These are phyloP conservation scores for Erythrocercus mccallii DNA, from an alignment of 2,113 vertebrate species.

Conservation along the genomic window DNA sequence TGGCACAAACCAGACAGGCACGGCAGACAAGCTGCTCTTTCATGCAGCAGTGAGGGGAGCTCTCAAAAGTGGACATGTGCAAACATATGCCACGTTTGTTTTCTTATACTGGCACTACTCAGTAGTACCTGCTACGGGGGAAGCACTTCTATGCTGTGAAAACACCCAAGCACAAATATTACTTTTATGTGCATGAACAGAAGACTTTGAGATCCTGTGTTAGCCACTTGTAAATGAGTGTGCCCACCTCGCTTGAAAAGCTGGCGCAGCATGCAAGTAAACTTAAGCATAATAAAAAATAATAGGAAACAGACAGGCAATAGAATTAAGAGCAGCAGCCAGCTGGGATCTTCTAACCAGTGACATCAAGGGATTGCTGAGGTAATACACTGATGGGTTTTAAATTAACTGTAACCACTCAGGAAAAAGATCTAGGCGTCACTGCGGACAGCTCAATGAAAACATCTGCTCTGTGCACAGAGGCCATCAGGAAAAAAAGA, in stretches of 20 bases:
- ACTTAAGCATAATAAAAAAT: slow-evolving; percentile 59
- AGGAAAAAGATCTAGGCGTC: slow-evolving; percentile 65
- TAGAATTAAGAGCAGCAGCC: slow-evolving; percentile 55
- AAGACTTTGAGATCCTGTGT: neutral
- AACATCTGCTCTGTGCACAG: slow-evolving; percentile 57
- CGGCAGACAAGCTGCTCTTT: slow-evolving; percentile 12
- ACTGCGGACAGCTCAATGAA: slow-evolving; percentile 61
- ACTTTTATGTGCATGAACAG: neutral
- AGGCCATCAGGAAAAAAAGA: slow-evolving; percentile 1
- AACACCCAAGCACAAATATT: neutral
- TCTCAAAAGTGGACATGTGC: neutral
- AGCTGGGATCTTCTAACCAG: slow-evolving; percentile 67
- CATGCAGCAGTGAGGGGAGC: neutral
- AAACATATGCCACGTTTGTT: neutral
- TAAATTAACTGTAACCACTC: slow-evolving; percentile 69
- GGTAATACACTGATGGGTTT: slow-evolving; percentile 67
- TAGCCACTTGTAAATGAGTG: neutral
- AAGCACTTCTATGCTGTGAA: neutral
- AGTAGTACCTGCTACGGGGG: neutral
- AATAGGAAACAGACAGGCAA: slow-evolving; percentile 59
- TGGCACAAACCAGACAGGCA: neutral
- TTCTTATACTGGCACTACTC: neutral
- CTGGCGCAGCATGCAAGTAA: neutral
- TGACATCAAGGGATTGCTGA: slow-evolving; percentile 70
- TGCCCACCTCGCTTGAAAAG: slow-evolving; percentile 28